A percentile compares a stretch with the other conserved stretches of the same genome.
These are phyloP conservation scores for Myopa testacea DNA, from an alignment of 2,888 invertebrate genomes.

Conservation along the genomic window DNA sequence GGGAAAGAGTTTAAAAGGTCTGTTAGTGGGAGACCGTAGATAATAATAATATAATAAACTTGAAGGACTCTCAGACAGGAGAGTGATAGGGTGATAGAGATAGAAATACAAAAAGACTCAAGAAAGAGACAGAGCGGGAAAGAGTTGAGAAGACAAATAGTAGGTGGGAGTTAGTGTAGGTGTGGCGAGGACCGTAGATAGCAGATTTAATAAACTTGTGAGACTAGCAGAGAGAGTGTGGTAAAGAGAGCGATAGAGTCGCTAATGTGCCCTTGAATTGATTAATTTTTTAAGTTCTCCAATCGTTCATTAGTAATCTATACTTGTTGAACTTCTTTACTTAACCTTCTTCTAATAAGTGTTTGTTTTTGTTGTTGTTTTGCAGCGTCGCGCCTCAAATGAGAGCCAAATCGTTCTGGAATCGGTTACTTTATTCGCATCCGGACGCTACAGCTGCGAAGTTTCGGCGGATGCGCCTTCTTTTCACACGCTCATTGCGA, in stretches of 20 bases:
- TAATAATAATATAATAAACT: no score
- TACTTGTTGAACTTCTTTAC: neutral
- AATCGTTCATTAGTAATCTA: neutral
- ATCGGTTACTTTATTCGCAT: constrained; percentile 62
- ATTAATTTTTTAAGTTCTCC: neutral
- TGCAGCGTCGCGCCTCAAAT: constrained; percentile 62
- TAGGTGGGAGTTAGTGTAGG: no score
- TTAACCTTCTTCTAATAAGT: neutral
- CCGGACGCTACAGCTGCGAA: constrained; percentile 68
- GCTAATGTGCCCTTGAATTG: no score
- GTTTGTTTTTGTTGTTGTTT: constrained; percentile 21
- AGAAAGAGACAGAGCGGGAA: no score
- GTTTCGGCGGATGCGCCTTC: constrained; percentile 69
- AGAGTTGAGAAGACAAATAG: no score
- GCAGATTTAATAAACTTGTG: neutral
- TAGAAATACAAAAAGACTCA: no score
- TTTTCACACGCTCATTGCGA: constrained; percentile 68
- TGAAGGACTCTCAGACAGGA: no score
- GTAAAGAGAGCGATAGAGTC: no score
- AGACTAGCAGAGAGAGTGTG: no score
- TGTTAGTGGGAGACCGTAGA: no score
- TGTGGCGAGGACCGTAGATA: neutral
- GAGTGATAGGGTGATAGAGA: no score
- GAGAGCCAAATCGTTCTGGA: constrained; percentile 67
- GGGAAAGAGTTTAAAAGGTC: no score